Evolutionary conservation across 2,888 invertebrate species (phyloP), one percentile per base, ranked within the genome.

Genomic region (Pollenia labialis): DNA sequence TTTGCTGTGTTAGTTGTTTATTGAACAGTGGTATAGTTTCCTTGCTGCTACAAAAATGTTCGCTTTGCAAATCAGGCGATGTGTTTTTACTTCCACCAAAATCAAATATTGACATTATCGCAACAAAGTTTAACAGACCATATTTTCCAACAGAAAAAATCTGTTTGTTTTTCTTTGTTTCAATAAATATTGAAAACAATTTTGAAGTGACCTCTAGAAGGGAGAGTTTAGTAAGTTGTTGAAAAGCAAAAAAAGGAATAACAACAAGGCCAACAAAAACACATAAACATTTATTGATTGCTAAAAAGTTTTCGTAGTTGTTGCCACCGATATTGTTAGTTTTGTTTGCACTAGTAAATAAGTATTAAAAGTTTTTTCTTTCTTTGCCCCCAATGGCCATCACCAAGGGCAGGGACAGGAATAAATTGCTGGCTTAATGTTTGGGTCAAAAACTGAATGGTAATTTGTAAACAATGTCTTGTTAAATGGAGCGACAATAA

Each of bases 381-480:
- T 40, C 12, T 62, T 71, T 80, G 48, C 9, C 44, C 48, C 60
- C 52, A 77, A 58, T 85, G 71, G 75, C 69, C 87, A 89, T 77
- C 85, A 87, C 82, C 86, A 80, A 72, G 72, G 69, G 77, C 66
- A 84, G 75, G 23, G 75, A 42, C 56, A 46, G 18, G 42, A 54
- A 81, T 84, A 83, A 72, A 87, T 87, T 81, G 76, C 32, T 69
- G 64, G 52, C 72, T 87, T 77, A 77, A 87, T 76, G 84, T 81
- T 80, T 68, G 75, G 80, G 83, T 81, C 87, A 85, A 71, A 81
- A 85, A 83, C 82, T 77, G 76, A 72, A 76, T 71, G 86, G 79
- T 88, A 88, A 89, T 89, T 89, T 89, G 89, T 88, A 88, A 88
- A 88, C 88, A 89, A 88, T 89, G 89, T 88, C 84, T 60, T 87